phyloP scores from a whole-genome alignment of 2,797 vertebrate genomes.

The Alectoris magna region DNA sequence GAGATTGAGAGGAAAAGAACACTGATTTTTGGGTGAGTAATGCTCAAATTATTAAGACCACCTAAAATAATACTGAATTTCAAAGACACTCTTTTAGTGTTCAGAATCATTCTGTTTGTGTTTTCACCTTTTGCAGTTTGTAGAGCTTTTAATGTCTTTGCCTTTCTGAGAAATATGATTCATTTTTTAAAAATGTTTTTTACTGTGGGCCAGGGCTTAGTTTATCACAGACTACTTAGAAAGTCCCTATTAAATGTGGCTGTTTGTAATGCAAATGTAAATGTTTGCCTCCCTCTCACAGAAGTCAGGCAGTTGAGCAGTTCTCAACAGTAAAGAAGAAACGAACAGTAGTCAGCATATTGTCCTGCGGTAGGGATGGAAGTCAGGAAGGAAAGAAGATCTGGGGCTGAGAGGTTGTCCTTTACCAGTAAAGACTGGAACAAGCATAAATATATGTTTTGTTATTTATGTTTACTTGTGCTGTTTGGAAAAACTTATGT shows the following conservation, averaged over 20 bases:
- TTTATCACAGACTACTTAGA: slow-evolving; percentile 9
- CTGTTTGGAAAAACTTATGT: neutral
- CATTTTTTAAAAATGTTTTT: neutral
- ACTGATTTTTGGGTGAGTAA: neutral
- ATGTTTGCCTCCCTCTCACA: neutral
- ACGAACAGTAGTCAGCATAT: neutral
- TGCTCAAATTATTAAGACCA: neutral
- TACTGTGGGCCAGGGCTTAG: neutral
- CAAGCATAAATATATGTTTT: neutral
- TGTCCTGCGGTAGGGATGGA: neutral
- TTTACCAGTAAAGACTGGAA: neutral
- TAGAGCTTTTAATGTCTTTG: neutral
- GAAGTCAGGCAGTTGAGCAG: neutral
- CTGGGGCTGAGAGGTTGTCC: neutral
- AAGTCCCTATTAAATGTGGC: neutral
- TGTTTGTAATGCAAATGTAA: slow-evolving; percentile 33
- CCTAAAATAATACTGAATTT: neutral
- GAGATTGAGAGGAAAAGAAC: neutral
- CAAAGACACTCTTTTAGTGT: neutral
- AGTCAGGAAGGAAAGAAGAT: neutral
- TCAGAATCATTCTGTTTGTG: neutral
- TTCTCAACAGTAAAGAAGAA: neutral
- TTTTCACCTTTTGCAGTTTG: neutral
- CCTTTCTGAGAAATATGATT: slow-evolving; percentile 45
- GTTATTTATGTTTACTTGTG: slow-evolving; percentile 1